phyloP scores from a whole-genome alignment of 2,888 invertebrate genomes.

The Drosophila pegasa region DNA sequence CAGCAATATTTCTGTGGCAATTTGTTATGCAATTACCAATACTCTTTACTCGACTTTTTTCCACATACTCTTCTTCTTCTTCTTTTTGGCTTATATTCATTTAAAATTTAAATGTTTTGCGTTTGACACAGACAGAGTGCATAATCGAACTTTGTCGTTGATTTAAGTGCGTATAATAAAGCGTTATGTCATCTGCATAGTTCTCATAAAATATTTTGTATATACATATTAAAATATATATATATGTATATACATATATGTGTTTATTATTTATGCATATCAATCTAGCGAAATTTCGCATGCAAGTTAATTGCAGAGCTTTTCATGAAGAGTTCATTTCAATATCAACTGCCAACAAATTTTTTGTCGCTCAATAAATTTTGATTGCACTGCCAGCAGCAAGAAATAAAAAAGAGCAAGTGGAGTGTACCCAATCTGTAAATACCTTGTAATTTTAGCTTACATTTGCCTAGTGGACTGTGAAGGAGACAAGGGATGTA shows the following conservation, averaged over 20 bases:
- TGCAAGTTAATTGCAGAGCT: constrained; percentile 57
- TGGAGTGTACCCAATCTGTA: neutral
- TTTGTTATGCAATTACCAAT: constrained; percentile 36
- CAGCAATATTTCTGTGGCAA: constrained; percentile 11
- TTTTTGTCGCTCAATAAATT: constrained; percentile 41
- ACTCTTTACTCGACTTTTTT: constrained; percentile 19
- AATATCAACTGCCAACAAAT: constrained; percentile 50
- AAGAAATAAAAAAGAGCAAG: neutral
- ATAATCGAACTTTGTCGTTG: constrained; percentile 26
- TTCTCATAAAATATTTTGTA: constrained; percentile 20
- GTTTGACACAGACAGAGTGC: constrained; percentile 5
- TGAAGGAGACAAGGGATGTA: too few species aligned
- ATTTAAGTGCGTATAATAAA: constrained; percentile 20
- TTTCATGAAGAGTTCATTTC: constrained; percentile 57
- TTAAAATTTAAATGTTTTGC: constrained; percentile 18
- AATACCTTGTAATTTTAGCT: neutral
- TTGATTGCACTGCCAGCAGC: constrained; percentile 19
- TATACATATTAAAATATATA: constrained; percentile 11
- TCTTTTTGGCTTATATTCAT: constrained; percentile 28
- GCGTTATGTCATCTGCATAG: constrained; percentile 24
- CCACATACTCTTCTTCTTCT: neutral
- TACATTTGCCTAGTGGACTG: neutral
- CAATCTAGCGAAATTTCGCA: constrained; percentile 18
- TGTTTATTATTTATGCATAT: constrained; percentile 30
- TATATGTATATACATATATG: neutral